Evolutionary conservation across 2,113 vertebrate genomes (phyloP), one percentile per base, ranked within the genome.

Genomic region (Hippocampus barbouri): DNA sequence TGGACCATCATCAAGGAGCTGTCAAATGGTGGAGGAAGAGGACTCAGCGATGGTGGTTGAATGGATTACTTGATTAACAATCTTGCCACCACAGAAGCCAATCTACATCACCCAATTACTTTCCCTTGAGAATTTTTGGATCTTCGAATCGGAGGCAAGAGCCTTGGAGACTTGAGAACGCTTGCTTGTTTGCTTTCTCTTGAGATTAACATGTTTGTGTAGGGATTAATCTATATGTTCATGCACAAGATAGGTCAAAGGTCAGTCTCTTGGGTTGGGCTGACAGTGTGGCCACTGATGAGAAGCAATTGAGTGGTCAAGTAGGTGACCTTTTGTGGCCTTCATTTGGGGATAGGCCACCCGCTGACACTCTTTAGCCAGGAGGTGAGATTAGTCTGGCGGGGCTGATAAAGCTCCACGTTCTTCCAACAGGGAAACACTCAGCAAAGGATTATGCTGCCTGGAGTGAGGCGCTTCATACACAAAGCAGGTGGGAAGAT

Each of bases 311-410:
- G 65, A 73, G 64, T 69, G 78, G 85, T 78, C 83, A 74, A 81
- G 73, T 59, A 77, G 75, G 40, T 66, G 80, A 86, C 84, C 84
- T 84, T 68, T 59, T 61, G 38, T 45, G 9, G 56, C 59, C 81
- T 69, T 80, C 68, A 63, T 83, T 66, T 73, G 70, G 79, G 66
- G 72, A 68, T 25, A 65, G 84, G 63, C 68, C 77, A 78, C 80
- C 83, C 73, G 27, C 68, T 5, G 5, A 72, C 53, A 54, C 65
- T 69, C 80, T 77, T 80, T 66, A 77, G 80, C 79, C 79, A 11
- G 1, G 77, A 83, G 87, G 79, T 82, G 76, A 86, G 85, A 86
- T 89, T 88, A 84, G 73, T 81, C 77, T 86, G 85, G 76, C 71
- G 68, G 49, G 34, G 79, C 71, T 79, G 86, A 89, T 88, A 86